Conservation (phyloP, 2,113 vertebrate species). For the Spermophilus dauricus region DNA sequence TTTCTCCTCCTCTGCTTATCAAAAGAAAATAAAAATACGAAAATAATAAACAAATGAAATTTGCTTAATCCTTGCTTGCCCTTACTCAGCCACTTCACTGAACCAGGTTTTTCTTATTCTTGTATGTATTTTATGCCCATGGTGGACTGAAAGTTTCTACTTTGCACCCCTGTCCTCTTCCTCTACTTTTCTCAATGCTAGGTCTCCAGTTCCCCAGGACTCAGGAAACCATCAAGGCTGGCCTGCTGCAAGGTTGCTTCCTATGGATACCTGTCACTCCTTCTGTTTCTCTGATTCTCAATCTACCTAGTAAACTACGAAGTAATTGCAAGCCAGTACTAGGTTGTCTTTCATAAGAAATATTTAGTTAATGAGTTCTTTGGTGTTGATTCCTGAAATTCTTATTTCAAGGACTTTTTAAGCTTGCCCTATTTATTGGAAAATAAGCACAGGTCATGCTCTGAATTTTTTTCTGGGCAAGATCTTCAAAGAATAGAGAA, state of each 20-base stretch:
- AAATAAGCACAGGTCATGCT: not conserved
- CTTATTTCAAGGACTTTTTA: not conserved
- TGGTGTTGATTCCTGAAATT: not conserved
- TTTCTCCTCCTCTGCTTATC: not conserved
- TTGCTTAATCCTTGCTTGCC: not conserved
- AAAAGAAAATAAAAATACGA: constrained; percentile 2
- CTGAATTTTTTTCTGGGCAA: not conserved
- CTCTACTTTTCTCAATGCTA: not conserved
- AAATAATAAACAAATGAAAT: not conserved
- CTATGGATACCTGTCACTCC: not conserved
- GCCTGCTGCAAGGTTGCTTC: not conserved
- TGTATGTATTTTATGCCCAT: not conserved
- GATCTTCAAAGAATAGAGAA: not conserved
- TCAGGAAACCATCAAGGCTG: not conserved
- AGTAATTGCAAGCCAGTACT: not conserved
- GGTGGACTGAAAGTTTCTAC: not conserved
- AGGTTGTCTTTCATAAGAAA: not conserved
- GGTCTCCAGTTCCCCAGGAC: not conserved
- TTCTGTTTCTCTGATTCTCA: not conserved
- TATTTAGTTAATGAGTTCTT: not conserved
- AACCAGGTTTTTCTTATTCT: not conserved
- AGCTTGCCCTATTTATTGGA: not conserved
- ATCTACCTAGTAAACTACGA: not conserved
- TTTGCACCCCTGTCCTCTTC: not conserved
- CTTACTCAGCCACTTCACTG: not conserved